Evolutionary conservation across 2,113 vertebrate species (phyloP).

Genomic region (Paralichthys olivaceus): DNA sequence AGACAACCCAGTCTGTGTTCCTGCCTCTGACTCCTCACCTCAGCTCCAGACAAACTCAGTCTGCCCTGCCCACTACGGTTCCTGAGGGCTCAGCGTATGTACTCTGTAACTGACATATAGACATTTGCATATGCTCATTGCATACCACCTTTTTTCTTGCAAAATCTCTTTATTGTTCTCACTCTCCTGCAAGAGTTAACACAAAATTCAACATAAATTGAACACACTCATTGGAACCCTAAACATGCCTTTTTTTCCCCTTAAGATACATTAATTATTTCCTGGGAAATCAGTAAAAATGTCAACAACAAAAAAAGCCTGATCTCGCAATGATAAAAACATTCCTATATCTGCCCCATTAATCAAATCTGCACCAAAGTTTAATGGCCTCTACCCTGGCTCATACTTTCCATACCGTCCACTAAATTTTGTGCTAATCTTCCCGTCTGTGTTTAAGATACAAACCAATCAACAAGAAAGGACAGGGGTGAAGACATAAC

Average conservation of each 20-base stretch:
- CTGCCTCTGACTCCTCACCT: slow-evolving; percentile 72
- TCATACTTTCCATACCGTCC: no score
- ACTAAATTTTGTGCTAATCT: slow-evolving; percentile 11
- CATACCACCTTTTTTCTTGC: neutral
- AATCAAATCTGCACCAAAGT: no score
- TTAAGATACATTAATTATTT: slow-evolving; percentile 33
- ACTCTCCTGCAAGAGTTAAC: slow-evolving; percentile 5
- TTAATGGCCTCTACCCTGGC: no score
- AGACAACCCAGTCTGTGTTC: slow-evolving; percentile 72
- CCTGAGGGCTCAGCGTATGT: slow-evolving; percentile 38
- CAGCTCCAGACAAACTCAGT: slow-evolving; percentile 69
- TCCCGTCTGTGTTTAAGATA: no score
- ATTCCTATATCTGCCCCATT: no score
- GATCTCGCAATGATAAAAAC: no score
- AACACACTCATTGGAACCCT: neutral
- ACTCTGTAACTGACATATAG: slow-evolving; percentile 34
- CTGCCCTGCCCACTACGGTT: slow-evolving; percentile 44
- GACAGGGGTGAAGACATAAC: no score
- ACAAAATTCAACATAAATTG: neutral
- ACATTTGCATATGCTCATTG: slow-evolving; percentile 39
- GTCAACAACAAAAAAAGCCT: no score
- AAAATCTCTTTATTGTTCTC: neutral
- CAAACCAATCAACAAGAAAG: no score
- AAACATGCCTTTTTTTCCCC: slow-evolving; percentile 28
- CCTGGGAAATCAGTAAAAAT: neutral